Percentiles rank a stretch among this genome's conserved stretches.
phyloP scores from a whole-genome alignment of 2,888 invertebrate species.

The Cacoxenus indagator region DNA sequence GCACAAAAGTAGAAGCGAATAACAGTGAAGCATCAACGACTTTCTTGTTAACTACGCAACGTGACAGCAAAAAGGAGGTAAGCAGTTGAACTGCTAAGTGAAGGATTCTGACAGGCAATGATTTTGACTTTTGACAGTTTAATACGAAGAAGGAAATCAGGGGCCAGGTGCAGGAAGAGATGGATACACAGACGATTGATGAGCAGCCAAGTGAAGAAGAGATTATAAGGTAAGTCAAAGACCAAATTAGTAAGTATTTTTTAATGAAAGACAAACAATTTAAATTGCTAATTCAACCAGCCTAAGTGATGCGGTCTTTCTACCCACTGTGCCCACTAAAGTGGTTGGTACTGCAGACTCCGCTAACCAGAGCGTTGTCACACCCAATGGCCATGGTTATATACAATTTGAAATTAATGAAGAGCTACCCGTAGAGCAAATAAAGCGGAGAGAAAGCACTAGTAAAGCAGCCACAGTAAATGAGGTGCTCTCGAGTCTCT shows the following conservation, averaged over 20 bases:
- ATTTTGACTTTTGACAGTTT: slow-evolving; percentile 53
- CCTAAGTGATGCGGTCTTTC: slow-evolving; percentile 40
- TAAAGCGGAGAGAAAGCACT: slow-evolving; percentile 25
- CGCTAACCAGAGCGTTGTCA: neutral
- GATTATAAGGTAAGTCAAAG: slow-evolving; percentile 44
- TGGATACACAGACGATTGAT: neutral
- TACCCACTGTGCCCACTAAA: slow-evolving; percentile 37
- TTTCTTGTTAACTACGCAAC: slow-evolving; percentile 30
- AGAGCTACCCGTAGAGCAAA: slow-evolving; percentile 35
- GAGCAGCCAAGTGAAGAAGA: slow-evolving; percentile 22
- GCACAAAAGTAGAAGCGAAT: slow-evolving; percentile 7
- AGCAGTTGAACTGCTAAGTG: slow-evolving; percentile 38
- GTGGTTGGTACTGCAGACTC: neutral
- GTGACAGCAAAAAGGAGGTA: slow-evolving; percentile 53
- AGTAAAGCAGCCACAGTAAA: slow-evolving; percentile 54
- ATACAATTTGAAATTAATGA: slow-evolving; percentile 62
- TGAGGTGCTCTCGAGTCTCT: slow-evolving; percentile 60
- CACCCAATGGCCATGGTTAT: slow-evolving; percentile 56
- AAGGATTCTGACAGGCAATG: slow-evolving; percentile 54
- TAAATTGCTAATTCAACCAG: neutral
- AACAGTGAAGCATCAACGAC: slow-evolving; percentile 23
- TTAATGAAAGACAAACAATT: neutral
- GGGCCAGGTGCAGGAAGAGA: slow-evolving; percentile 34
- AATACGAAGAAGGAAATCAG: slow-evolving; percentile 42
- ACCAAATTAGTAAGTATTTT: neutral